Base-by-base conservation (phyloP, 2,888 invertebrate species). In the Athalia cordata region DNA sequence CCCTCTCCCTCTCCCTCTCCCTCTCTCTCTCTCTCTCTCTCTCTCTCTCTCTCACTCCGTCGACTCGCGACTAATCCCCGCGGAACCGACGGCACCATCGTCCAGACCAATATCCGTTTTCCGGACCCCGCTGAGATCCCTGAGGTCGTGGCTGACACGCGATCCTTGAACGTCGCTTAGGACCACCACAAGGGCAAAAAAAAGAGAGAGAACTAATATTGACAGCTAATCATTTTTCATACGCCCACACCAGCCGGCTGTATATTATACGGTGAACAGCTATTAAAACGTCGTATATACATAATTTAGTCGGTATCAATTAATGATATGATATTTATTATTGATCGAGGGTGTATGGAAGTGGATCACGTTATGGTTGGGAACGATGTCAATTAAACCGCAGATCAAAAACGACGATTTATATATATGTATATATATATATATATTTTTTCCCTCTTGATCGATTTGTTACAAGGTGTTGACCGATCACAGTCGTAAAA, bases 71-170 rank as follows among this genome's bases (percentile, higher is more conserved):
- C 64, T 75, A 61, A 75, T 75, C 75, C 75, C 62, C 29, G 75
- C 47, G 50, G 50, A 75, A 64, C 64, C 75, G 62, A 75, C 62
- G 50, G 50, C 75, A 29, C n/a, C 75, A 43, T 75, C 50, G 13
- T 67, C 67, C 50, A 52, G 61, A 9, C 52, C 62, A 75, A 64
- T 75, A 75, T 75, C 64, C 75, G 75, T 75, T 75, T 64, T 64
- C 64, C 62, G 62, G 61, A 61, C 52, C 61, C 62, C 64, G 64
- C 74, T 29, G 11, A 15, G 49, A 43, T 15, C 49, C 47, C 29
- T 50, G 62, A 29, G 43, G 49, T 64, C 75, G 29, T 59, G 62
- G 50, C 62, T 64, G 75, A 50, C 62, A 64, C 52, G 50, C 62
- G 75, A 75, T 64, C 13, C 59, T 75, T 3, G 29, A 29, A 29